A percentile compares a stretch with the other conserved stretches of the same genome.
Conservation (phyloP, 2,888 invertebrate species). For the Drosophila quinaria region DNA sequence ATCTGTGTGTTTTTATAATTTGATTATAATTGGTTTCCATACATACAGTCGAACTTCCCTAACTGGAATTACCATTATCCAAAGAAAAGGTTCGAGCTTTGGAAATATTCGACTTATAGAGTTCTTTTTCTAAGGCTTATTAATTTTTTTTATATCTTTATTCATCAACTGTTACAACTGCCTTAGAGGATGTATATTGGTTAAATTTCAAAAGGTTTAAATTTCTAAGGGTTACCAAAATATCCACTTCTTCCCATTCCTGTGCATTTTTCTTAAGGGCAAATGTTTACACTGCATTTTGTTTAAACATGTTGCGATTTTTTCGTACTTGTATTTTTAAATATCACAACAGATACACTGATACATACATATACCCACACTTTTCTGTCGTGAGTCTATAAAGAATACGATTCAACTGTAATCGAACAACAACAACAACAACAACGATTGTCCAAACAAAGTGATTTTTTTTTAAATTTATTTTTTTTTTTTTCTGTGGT, state of each 20-base stretch:
- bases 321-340: slow-evolving; percentile 49
- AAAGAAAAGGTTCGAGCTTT: no score
- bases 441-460: slow-evolving; percentile 34
- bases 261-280: no score
- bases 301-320: slow-evolving; percentile 52
- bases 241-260: neutral
- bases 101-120: no score
- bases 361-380: slow-evolving; percentile 6
- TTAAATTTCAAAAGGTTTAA: no score
- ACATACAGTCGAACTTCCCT: no score
- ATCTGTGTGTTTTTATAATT: no score
- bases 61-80: no score
- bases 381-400: slow-evolving; percentile 28
- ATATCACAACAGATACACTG: slow-evolving; percentile 26
- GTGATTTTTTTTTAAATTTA: slow-evolving; percentile 31
- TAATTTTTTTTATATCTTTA: no score
- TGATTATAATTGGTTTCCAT: no score
- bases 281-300: slow-evolving; percentile 33
- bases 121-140: no score
- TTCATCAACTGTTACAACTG: no score
- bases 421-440: slow-evolving; percentile 46
- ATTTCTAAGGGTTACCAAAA: slow-evolving; percentile 27
- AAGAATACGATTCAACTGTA: slow-evolving; percentile 62
- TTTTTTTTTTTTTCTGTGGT: slow-evolving; percentile 21
- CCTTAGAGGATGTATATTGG: no score